A percentile compares a stretch with the other conserved stretches of the same genome.
These are phyloP conservation scores for Helleia helle DNA, from an alignment of 2,888 invertebrate species.

Conservation along the genomic window DNA sequence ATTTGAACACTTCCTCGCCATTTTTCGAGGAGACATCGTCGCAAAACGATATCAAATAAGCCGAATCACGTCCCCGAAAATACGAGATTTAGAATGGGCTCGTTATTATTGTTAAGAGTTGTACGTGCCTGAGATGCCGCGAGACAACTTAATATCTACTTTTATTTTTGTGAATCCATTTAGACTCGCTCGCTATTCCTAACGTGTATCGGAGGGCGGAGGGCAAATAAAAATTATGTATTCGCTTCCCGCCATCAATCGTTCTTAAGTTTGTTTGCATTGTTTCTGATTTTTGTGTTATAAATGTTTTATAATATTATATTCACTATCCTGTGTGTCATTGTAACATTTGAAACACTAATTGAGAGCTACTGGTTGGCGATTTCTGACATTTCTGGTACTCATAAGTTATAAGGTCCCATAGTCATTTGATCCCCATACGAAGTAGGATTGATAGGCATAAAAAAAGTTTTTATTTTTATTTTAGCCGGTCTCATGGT, in stretches of 20 bases:
- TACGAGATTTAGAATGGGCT: neutral
- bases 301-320: too few relatives aligned
- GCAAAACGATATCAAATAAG: neutral
- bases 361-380: too few relatives aligned
- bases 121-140: constrained; percentile 23
- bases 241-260: constrained; percentile 24
- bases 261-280: constrained; percentile 8
- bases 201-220: constrained; percentile 12
- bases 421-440: too few relatives aligned
- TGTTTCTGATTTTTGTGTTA: constrained; percentile 20
- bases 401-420: too few relatives aligned
- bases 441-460: too few relatives aligned
- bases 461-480: too few relatives aligned
- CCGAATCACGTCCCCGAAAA: neutral
- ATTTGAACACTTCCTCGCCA: too few relatives aligned
- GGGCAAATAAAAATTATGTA: constrained; percentile 27
- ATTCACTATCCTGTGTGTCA: too few relatives aligned
- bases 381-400: too few relatives aligned
- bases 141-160: constrained; percentile 23
- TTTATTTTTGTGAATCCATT: constrained; percentile 22
- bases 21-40: too few relatives aligned
- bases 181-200: constrained; percentile 22
- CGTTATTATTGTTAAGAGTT: neutral
- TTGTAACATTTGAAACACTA: too few relatives aligned
- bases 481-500: too few relatives aligned